Conservation (phyloP, 2,888 invertebrate species). For the Megaustenia siamemsis region DNA sequence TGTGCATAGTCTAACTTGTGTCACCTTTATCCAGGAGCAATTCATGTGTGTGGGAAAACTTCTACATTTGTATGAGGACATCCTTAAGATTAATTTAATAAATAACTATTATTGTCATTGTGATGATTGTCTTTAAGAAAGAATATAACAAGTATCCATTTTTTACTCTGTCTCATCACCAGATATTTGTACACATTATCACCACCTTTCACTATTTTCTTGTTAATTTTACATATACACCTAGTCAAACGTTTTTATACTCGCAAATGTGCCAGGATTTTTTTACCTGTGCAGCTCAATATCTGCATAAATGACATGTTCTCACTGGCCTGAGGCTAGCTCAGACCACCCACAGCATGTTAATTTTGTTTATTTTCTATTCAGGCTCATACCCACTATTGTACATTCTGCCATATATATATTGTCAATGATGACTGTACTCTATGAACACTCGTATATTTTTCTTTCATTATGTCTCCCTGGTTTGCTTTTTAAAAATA, state of each 20-base stretch:
- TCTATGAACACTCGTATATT: not conserved
- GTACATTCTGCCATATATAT: constrained; percentile 22
- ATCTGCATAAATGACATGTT: constrained; percentile 33
- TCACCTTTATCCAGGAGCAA: too few species aligned
- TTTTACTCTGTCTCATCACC: not conserved
- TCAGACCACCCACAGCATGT: not conserved
- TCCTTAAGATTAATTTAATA: not conserved
- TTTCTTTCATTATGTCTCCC: not conserved
- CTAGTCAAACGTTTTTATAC: constrained; percentile 25
- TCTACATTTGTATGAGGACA: not conserved
- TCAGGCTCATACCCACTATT: not conserved
- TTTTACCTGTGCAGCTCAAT: constrained; percentile 40
- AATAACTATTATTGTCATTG: not conserved
- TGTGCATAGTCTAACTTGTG: too few species aligned
- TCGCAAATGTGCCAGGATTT: constrained; percentile 38
- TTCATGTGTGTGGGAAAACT: not conserved
- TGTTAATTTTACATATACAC: constrained; percentile 1
- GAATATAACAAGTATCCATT: not conserved
- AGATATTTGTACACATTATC: not conserved
- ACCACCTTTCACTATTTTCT: not conserved
- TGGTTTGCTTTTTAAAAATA: constrained; percentile 30
- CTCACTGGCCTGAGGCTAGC: not conserved
- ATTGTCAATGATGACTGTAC: constrained; percentile 15
- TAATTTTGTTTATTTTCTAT: not conserved
- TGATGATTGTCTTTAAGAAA: not conserved